A percentile compares a stretch with the other conserved stretches of the same genome.
Conservation (phyloP, 2,888 invertebrate genomes). For the Sarcophaga caerulescens region DNA sequence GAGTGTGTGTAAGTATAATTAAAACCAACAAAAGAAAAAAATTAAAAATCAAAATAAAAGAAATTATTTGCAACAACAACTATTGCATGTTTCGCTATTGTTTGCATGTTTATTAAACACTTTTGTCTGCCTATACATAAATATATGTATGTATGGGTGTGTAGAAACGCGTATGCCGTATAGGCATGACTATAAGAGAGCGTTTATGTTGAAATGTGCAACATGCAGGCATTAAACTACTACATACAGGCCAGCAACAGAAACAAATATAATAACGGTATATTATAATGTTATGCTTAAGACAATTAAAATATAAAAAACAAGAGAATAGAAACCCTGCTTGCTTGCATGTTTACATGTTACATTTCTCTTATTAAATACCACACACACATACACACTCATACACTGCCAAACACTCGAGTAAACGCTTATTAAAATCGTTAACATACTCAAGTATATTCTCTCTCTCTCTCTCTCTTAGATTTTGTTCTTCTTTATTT, state of each 20-base stretch:
- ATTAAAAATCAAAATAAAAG: conserved; percentile 8
- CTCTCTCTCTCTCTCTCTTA: neutral
- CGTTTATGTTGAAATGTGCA: conserved; percentile 25
- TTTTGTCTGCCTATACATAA: neutral
- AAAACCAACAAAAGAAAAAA: neutral
- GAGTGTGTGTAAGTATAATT: neutral
- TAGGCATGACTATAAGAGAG: neutral
- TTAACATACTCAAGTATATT: neutral
- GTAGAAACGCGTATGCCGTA: no score
- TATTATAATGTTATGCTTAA: conserved; percentile 47
- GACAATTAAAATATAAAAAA: conserved; percentile 47
- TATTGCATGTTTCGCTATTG: conserved; percentile 37
- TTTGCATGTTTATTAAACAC: conserved; percentile 36
- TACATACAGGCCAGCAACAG: neutral
- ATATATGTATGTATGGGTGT: conserved; percentile 1
- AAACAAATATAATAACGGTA: conserved; percentile 12
- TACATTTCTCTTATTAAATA: conserved; percentile 20
- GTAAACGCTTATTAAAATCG: neutral
- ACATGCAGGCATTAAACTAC: conserved; percentile 49
- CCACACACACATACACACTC: neutral
- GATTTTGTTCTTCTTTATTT: neutral
- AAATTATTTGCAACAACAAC: no score
- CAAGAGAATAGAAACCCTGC: neutral
- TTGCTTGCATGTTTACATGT: neutral
- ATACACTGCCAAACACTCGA: neutral